phyloP scores from a whole-genome alignment of 2,113 vertebrate species.

The Odocoileus hemionus region DNA sequence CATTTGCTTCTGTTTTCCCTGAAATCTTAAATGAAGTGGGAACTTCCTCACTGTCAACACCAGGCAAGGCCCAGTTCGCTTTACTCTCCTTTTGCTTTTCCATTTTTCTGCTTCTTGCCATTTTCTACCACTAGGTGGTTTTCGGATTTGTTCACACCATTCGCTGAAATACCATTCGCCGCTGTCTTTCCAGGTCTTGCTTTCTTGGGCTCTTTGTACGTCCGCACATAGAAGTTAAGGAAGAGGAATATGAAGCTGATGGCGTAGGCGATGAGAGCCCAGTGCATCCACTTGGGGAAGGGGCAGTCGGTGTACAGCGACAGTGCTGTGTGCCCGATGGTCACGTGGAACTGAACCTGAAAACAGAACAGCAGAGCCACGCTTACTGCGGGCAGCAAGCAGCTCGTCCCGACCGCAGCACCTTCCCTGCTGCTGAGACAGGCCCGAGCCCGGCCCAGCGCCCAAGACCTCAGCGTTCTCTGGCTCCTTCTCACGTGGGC shows the following conservation, averaged over 20 bases:
- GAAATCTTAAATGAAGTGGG: conserved; percentile 74
- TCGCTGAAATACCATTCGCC: conserved; percentile 85
- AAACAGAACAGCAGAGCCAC: conserved; percentile 25
- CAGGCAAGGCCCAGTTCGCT: conserved; percentile 80
- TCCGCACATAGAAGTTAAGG: conserved; percentile 98
- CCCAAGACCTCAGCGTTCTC: neutral
- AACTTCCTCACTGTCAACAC: conserved; percentile 77
- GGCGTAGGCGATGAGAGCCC: conserved; percentile 96
- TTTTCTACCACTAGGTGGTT: conserved; percentile 85
- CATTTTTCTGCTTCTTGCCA: conserved; percentile 92
- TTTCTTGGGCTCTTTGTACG: conserved; percentile 92
- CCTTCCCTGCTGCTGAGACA: too few species aligned
- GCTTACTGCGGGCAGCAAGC: rapidly evolving
- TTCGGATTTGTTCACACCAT: conserved; percentile 86
- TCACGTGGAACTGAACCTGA: conserved; percentile 97
- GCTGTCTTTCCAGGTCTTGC: conserved; percentile 85
- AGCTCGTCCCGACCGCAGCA: neutral
- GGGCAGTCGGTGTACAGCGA: conserved; percentile 98
- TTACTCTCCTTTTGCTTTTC: conserved; percentile 96
- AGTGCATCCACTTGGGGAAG: conserved; percentile 99
- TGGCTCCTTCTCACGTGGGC: neutral
- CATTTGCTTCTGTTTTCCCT: conserved; percentile 64
- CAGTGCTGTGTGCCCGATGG: conserved; percentile 96
- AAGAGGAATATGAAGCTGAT: conserved; percentile 97
- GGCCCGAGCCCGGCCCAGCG: neutral